Evolutionary conservation across 2,113 vertebrate species (phyloP).

Genomic region (Sarotherodon lohbergeri): DNA sequence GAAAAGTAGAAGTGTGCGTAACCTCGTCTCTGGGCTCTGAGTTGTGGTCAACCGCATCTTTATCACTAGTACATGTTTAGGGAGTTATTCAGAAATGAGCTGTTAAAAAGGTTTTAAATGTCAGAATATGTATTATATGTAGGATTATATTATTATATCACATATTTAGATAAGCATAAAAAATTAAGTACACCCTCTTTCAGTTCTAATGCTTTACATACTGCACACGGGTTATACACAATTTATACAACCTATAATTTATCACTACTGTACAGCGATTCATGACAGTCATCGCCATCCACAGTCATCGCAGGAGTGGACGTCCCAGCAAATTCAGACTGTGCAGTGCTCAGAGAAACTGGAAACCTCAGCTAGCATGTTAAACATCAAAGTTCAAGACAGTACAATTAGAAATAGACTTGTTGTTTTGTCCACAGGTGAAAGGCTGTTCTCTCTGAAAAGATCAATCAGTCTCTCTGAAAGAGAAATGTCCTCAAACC

Average conservation of each 20-base stretch:
- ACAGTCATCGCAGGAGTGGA: not conserved
- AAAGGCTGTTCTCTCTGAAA: not conserved
- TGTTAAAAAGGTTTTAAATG: not conserved
- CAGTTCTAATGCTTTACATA: not conserved
- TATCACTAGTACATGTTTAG: not conserved
- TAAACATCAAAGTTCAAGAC: not conserved
- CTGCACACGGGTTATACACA: not conserved
- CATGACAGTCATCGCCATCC: not conserved
- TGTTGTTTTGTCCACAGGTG: not conserved
- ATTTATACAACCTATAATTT: not conserved
- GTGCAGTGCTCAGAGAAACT: not conserved
- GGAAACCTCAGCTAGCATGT: not conserved
- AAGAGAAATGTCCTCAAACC: not conserved
- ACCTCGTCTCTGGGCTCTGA: conserved; percentile 33
- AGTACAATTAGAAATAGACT: not conserved
- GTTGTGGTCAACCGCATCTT: conserved; percentile 38
- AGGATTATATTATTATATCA: not conserved
- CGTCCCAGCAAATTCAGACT: not conserved
- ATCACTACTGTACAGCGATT: not conserved
- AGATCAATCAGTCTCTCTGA: not conserved
- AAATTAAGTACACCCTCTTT: not conserved
- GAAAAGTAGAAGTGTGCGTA: conserved; percentile 44
- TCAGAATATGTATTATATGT: not conserved
- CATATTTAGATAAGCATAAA: not conserved
- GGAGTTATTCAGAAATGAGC: not conserved